Evolutionary conservation across 2,113 vertebrate species (phyloP), one percentile per base, ranked within the genome.

Genomic region (Chloroceryle aenea): DNA sequence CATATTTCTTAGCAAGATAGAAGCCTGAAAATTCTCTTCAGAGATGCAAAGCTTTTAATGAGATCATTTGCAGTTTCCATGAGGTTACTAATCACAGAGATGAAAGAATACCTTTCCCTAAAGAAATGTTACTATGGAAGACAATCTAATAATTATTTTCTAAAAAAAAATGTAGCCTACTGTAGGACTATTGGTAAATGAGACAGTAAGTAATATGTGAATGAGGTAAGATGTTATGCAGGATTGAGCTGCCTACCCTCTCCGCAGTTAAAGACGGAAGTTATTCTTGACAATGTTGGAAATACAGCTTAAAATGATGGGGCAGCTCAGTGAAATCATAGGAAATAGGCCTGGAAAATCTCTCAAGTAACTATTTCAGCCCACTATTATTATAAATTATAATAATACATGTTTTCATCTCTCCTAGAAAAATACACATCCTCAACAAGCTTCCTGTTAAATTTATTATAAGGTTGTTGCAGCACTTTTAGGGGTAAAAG

Each of bases 1-100:
- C 4, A 16, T 36, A 64, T 43, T 87, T 89, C 14, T 56, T 12
- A 74, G 9, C 2, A 87, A 87, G 15, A 26, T 68, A 68, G 48
- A 87, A 85, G 36, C 30, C 52, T 79, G n/a, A 62, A 79, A 91
- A 76, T 12, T 55, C 69, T 59, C 23, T 69, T 93, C 30, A 73
- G 40, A 82, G 14, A 59, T 30, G 16, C 5, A 83, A 72, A 78
- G 38, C 50, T 17, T 78, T 75, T 87, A 61, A 64, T 89, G 34
- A 52, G 47, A 30, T 91, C 56, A 68, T 26, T 67, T 87, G 25
- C 16, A 91, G 61, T 73, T 91, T 72, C 16, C 58, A 76, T 85
- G 34, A 87, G 52, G 45, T 87, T 91, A 40, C 32, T 93, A 67
- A 93, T 89, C 52, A 91, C 29, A 75, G 38, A 91, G 74, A 87